Percentiles rank a stretch among this genome's conserved stretches.
Conservation (phyloP, 2,797 vertebrate species). For the Sebastes taczanowskii region DNA sequence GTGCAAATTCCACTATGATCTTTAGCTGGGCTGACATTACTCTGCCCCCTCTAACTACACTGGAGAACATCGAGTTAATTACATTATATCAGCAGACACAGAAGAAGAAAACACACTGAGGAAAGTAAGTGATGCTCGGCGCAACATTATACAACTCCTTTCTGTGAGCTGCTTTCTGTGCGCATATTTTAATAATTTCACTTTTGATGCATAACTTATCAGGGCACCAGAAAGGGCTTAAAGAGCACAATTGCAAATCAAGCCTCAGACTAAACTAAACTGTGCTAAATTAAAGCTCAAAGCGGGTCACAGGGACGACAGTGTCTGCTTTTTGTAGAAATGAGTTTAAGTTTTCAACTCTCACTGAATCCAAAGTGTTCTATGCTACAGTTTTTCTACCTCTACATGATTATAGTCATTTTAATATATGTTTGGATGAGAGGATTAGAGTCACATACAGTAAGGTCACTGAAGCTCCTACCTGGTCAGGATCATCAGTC, state of each 20-base stretch:
- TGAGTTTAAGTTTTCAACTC: background rate
- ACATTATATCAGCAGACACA: slow-evolving; percentile 16
- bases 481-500: slow-evolving; percentile 38
- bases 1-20: slow-evolving; percentile 30
- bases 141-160: background rate
- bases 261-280: slow-evolving; percentile 10
- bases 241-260: slow-evolving; percentile 3
- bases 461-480: slow-evolving; percentile 1
- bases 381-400: background rate
- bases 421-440: background rate
- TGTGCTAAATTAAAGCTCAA: slow-evolving; percentile 16
- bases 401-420: background rate
- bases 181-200: slow-evolving; percentile 40
- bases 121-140: background rate
- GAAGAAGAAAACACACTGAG: background rate
- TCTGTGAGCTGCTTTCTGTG: slow-evolving; percentile 21
- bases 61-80: slow-evolving; percentile 47
- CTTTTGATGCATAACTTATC: slow-evolving; percentile 43
- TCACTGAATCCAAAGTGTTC: background rate
- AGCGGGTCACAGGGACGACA: slow-evolving; percentile 19
- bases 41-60: slow-evolving; percentile 17
- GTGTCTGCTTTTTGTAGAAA: background rate
- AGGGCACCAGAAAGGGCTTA: background rate
- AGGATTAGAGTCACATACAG: background rate
- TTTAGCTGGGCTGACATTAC: slow-evolving; percentile 38